Conservation (phyloP, 2,113 vertebrate species). For the Podarcis cretensis region DNA sequence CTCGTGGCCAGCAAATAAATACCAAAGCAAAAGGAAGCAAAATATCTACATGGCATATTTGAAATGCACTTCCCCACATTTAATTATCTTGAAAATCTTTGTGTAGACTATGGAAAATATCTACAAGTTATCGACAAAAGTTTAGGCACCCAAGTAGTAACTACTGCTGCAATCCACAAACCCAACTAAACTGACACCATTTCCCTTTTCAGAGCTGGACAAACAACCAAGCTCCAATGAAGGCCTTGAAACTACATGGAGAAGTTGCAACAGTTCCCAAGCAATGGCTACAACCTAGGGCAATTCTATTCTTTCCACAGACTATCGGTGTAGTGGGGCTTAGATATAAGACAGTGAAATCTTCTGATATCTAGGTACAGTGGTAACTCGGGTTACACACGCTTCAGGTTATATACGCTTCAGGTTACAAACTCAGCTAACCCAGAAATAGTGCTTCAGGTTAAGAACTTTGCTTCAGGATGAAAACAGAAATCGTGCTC, state of each 20-base stretch:
- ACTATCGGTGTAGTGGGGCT: not conserved
- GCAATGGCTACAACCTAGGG: not conserved
- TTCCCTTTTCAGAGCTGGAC: slow-evolving; percentile 12
- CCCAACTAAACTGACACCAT: slow-evolving; percentile 26
- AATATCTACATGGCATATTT: not conserved
- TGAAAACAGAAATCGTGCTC: no score
- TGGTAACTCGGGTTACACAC: no score
- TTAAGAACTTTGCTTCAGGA: no score
- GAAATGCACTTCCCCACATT: slow-evolving; percentile 23
- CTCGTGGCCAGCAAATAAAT: not conserved
- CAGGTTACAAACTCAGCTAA: no score
- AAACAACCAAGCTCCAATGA: not conserved
- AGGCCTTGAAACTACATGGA: not conserved
- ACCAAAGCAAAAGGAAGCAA: not conserved
- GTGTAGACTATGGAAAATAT: slow-evolving; percentile 39
- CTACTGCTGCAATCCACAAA: slow-evolving; percentile 30
- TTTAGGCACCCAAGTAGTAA: slow-evolving; percentile 11
- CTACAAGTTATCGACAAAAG: slow-evolving; percentile 21
- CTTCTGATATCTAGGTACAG: not conserved
- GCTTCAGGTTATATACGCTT: no score
- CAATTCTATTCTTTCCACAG: not conserved
- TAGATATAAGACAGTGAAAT: not conserved
- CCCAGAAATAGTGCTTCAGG: no score
- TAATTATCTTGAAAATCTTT: slow-evolving; percentile 31
- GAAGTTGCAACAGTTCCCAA: not conserved